Evolutionary conservation across 2,797 vertebrate genomes (phyloP), one percentile per base, ranked within the genome.

Genomic region (Monodelphis domestica): DNA sequence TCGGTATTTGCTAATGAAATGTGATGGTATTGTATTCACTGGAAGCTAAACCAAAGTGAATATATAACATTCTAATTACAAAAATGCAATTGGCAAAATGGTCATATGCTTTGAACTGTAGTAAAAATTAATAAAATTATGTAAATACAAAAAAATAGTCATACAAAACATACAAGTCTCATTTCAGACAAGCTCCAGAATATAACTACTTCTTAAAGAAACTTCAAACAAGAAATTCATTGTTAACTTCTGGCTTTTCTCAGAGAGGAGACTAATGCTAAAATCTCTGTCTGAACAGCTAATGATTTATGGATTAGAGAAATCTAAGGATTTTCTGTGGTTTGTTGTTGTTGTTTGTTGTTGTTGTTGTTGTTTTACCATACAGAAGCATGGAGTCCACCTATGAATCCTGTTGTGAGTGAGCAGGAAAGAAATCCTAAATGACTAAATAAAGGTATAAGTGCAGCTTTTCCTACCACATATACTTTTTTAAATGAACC

Each of bases 71-170:
- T 91, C 90, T 97, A 97, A 97, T 97, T 97, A 97, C 87, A 93
- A 95, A 96, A 96, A 96, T 89, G 95, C 96, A 97, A 94, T 96
- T 91, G 94, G 97, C 96, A 96, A 96, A 97, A 96, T 95, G 94
- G 94, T 96, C 97, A 93, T 96, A 94, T 94, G 88, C 97, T 98
- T 98, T 98, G 96, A 98, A 98, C 97, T 91, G 89, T 96, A 97
- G 97, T 97, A 97, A 98, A 98, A 98, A 98, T 96, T 96, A 97
- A 97, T 97, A 97, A 97, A 98, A 97, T 15, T 97, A 96, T 97
- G 96, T 97, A 97, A 98, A n/a, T 95, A 95, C 90, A 96, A 98
- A 98, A n/a, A 84, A 97, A 97, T 95, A 97, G 97, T 98, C 97
- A 94, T 14, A 97, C 91, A 97, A 95, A 96, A 93, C 92, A 89